Conservation (phyloP, 2,888 invertebrate genomes). For the Caenorhabditis sulstoni region DNA sequence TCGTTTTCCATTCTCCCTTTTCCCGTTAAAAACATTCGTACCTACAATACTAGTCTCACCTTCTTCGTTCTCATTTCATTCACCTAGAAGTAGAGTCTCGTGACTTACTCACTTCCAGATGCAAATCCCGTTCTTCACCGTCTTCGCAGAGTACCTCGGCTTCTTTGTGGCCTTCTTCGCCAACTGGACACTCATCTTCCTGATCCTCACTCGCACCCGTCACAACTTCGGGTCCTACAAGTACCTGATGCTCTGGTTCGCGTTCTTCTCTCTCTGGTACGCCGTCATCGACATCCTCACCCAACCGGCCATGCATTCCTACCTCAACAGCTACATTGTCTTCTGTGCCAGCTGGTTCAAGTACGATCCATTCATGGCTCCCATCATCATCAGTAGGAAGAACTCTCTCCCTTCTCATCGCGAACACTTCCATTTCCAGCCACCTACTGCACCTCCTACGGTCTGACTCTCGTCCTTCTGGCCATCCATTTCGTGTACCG, state of each 20-base stretch:
- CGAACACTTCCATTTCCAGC: constrained; percentile 1
- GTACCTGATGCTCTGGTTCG: constrained; percentile 50
- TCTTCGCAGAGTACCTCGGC: constrained; percentile 43
- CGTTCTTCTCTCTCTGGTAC: constrained; percentile 44
- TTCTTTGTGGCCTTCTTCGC: constrained; percentile 47
- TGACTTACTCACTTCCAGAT: constrained; percentile 29
- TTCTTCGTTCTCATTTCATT: too few relatives aligned
- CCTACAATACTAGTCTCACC: too few relatives aligned
- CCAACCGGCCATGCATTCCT: constrained; percentile 54
- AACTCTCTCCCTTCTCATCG: not conserved
- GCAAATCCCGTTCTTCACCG: constrained; percentile 36
- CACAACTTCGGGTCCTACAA: constrained; percentile 49
- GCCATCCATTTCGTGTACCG: constrained; percentile 48
- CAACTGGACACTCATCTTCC: constrained; percentile 25
- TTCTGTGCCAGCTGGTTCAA: constrained; percentile 55
- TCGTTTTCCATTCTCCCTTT: not conserved
- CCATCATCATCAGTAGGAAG: constrained; percentile 41
- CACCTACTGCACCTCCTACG: constrained; percentile 48
- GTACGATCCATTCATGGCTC: constrained; percentile 38
- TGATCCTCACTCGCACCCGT: constrained; percentile 41
- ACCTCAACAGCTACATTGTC: constrained; percentile 44
- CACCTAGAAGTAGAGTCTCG: too few relatives aligned
- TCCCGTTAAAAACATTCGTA: not conserved
- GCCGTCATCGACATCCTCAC: constrained; percentile 49
- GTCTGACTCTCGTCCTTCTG: constrained; percentile 38